Percentiles rank a stretch among this genome's conserved stretches.
Conservation (phyloP, 2,888 invertebrate genomes). For the Spisula solida region DNA sequence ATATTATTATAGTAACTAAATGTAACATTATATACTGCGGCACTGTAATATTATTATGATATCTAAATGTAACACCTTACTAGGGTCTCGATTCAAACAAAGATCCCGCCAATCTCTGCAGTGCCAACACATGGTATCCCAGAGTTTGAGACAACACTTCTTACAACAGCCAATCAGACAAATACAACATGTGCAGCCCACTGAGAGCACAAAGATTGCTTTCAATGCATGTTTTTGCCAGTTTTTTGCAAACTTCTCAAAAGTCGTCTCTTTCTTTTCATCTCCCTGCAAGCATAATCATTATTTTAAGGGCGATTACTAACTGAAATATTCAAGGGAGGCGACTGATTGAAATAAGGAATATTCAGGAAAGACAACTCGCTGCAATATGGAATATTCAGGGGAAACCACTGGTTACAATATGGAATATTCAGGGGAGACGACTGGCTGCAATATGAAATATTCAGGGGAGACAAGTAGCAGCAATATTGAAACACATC, state of each 20-base stretch:
- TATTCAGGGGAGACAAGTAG: no score
- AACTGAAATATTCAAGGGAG: background rate
- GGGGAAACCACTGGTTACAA: no score
- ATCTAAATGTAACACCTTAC: conserved; percentile 38
- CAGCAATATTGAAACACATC: no score
- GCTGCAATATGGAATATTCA: no score
- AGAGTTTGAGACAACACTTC: conserved; percentile 41
- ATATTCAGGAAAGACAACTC: no score
- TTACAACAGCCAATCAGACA: conserved; percentile 60
- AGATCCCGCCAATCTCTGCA: conserved; percentile 60
- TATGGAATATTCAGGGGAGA: no score
- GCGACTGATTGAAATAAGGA: background rate
- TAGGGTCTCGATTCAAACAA: conserved; percentile 63
- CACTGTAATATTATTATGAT: no score
- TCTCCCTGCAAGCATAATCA: conserved; percentile 31
- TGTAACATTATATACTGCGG: no score
- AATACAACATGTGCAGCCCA: conserved; percentile 57
- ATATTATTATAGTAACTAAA: no score
- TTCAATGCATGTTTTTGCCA: conserved; percentile 69
- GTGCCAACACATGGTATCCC: conserved; percentile 50
- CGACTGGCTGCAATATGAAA: no score
- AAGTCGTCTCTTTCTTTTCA: conserved; percentile 56
- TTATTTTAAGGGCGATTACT: background rate
- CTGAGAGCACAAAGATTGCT: conserved; percentile 63
- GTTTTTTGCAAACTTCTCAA: conserved; percentile 62